Base-by-base conservation (phyloP, 2,797 vertebrate genomes). In the Gadopsis marmoratus region DNA sequence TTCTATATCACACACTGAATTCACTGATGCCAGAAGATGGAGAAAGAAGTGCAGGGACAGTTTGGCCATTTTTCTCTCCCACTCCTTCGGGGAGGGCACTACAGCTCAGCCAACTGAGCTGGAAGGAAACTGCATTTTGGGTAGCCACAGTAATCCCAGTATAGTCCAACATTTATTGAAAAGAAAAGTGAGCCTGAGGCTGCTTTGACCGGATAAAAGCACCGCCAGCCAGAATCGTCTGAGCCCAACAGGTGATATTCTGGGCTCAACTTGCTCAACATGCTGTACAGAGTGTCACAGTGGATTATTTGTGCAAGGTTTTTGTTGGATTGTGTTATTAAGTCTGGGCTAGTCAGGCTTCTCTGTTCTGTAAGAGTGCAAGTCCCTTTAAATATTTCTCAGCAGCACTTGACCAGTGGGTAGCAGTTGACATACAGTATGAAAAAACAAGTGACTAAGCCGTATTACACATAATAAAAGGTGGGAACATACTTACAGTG, bases 391-490 rank as follows among this genome's bases (percentile, higher is more conserved):
- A 65, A 58, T 54, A 41, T 66, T 67, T 67, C 45, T 67, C 23
- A 69, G 19, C 31, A 7, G n/a, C 50, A 58, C 50, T 81, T 84
- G 54, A 85, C 74, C 63, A 45, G 19, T 33, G 41, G 2, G 21
- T 29, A 62, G 47, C 47, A 65, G 56, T 83, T 7, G 37, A 68
- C 31, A 23, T 69, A 53, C 59, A 29, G 48, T 23, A 39, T 64
- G 53, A n/a, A 66, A 67, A 45, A 59, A 43, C 54, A 71, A 71
- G 33, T 2, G 16, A 51, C 50, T 31, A 23, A 66, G 61, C 21
- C 35, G 35, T 26, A 41, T 77, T 47, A 43, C 13, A 63, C 31
- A 26, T 73, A 21, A 58, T 26, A 63, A 11, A 55, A 5, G 31
- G 71, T 45, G 13, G 9, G 4, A 51, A 75, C 0, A 26, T 29